Percentiles rank a stretch among this genome's conserved stretches.
These are phyloP conservation scores for Poeciliopsis presidionis DNA, from an alignment of 2,797 vertebrate genomes.

Conservation along the genomic window DNA sequence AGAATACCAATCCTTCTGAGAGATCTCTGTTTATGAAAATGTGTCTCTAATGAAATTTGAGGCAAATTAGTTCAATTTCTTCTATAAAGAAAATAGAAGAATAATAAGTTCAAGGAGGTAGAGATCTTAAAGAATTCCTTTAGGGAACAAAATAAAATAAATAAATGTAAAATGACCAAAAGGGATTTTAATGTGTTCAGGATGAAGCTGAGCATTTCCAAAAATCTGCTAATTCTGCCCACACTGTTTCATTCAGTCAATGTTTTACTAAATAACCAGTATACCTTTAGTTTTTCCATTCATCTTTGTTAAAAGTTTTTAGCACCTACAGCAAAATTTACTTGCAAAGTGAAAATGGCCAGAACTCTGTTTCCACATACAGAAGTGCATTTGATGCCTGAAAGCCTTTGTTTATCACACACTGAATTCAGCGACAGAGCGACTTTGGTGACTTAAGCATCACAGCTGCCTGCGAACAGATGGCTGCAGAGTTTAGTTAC, in stretches of 20 bases:
- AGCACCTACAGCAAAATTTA: constrained; percentile 9
- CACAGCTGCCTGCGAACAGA: constrained; percentile 54
- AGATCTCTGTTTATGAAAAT: neutral
- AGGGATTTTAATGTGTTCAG: neutral
- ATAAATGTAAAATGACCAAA: neutral
- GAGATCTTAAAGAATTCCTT: neutral
- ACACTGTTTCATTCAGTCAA: neutral
- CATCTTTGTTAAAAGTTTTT: neutral
- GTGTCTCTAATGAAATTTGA: neutral
- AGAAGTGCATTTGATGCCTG: constrained; percentile 32
- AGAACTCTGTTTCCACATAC: constrained; percentile 15
- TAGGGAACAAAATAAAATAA: neutral
- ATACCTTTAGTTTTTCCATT: neutral
- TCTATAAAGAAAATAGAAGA: neutral
- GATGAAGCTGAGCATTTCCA: neutral
- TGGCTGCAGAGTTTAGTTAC: constrained; percentile 37
- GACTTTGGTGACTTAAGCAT: constrained; percentile 15
- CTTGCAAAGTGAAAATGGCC: neutral
- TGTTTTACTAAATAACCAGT: neutral
- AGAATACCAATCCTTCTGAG: neutral
- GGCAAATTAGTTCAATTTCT: neutral
- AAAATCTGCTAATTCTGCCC: neutral
- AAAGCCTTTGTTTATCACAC: constrained; percentile 48
- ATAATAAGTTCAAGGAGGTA: neutral
- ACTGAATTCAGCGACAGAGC: constrained; percentile 23